These are phyloP conservation scores for Scolopax bukidnonensis DNA, from an alignment of 2,797 vertebrate species.

Conservation along the genomic window DNA sequence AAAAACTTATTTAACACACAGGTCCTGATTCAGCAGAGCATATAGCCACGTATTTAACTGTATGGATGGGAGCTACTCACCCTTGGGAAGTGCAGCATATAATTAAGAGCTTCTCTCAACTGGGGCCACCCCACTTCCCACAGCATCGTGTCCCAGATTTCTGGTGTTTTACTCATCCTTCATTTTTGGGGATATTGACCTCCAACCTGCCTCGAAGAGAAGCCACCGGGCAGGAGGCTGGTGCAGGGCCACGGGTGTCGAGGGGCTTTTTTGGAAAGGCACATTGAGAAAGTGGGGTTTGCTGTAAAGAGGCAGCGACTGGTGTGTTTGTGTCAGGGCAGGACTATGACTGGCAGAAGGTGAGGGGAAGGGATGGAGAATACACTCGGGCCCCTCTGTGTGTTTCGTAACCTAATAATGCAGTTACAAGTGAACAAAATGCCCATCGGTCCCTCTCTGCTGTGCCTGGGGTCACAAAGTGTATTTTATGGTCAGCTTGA, in stretches of 20 bases:
- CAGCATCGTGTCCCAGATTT: rapidly evolving
- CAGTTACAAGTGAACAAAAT: not conserved
- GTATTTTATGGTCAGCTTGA: not conserved
- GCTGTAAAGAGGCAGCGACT: rapidly evolving
- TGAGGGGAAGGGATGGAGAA: not conserved
- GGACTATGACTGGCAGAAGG: not conserved
- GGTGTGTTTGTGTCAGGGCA: not conserved
- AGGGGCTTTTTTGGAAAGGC: not conserved
- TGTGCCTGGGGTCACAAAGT: not conserved
- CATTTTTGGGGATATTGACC: rapidly evolving
- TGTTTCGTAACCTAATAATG: rapidly evolving
- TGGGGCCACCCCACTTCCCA: not conserved
- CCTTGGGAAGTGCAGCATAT: not conserved
- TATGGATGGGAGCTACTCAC: not conserved
- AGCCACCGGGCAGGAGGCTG: rapidly evolving
- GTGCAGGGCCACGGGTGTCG: rapidly evolving
- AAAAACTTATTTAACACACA: rapidly evolving
- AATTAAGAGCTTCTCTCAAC: not conserved
- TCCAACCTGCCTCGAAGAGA: not conserved
- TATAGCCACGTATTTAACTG: rapidly evolving
- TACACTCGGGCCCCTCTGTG: rapidly evolving
- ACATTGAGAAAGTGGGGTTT: not conserved
- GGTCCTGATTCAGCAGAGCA: not conserved
- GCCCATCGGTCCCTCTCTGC: rapidly evolving
- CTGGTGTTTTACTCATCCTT: not conserved